Percentiles rank a stretch among this genome's conserved stretches.
phyloP scores from a whole-genome alignment of 2,888 invertebrate genomes.

The Dolomedes plantarius region DNA sequence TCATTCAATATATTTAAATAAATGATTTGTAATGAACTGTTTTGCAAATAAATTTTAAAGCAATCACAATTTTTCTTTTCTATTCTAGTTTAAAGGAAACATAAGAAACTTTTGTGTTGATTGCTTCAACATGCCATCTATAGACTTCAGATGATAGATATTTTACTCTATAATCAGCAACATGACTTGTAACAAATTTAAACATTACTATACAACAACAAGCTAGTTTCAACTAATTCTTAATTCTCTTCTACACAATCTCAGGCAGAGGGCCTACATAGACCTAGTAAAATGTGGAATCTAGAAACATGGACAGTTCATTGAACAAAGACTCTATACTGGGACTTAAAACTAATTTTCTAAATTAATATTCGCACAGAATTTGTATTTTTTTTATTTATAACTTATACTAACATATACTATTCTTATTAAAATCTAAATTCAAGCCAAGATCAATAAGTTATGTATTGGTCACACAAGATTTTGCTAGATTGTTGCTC shows the following conservation, averaged over 20 bases:
- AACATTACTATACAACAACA: constrained; percentile 69
- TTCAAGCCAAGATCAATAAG: constrained; percentile 37
- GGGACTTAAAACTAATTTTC: constrained; percentile 35
- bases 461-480: not conserved
- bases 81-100: not conserved
- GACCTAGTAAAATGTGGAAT: constrained; percentile 48
- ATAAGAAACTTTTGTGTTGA: not conserved
- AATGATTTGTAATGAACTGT: too few relatives aligned
- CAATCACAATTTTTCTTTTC: not conserved
- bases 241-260: constrained; percentile 43
- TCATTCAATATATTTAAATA: too few relatives aligned
- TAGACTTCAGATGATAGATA: constrained; percentile 36
- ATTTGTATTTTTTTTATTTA: constrained; percentile 37
- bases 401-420: constrained; percentile 50
- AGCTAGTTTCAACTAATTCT: constrained; percentile 59
- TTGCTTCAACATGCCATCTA: constrained; percentile 55
- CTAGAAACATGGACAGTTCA: constrained; percentile 40
- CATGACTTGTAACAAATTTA: constrained; percentile 62
- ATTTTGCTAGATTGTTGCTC: constrained; percentile 22
- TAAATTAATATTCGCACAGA: constrained; percentile 40
- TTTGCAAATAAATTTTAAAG: too few relatives aligned
- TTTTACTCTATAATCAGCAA: constrained; percentile 47
- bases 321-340: constrained; percentile 48
- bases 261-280: constrained; percentile 42
- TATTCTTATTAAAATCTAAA: constrained; percentile 54